These are phyloP conservation scores for Dreissena polymorpha DNA, from an alignment of 1,140 invertebrate species.

Conservation along the genomic window DNA sequence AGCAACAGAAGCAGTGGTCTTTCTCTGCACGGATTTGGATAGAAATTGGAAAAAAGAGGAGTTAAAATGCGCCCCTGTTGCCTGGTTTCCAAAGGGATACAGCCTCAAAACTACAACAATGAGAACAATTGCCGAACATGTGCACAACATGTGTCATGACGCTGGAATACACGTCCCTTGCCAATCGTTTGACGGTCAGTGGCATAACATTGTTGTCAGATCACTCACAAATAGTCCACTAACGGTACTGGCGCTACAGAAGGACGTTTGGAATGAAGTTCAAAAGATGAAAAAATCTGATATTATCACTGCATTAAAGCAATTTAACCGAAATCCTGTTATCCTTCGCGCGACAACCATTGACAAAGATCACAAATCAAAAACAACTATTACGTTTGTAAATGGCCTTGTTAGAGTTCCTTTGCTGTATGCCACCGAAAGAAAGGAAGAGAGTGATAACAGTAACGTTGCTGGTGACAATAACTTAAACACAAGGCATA, in stretches of 20 bases:
- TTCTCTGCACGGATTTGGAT: not conserved
- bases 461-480: not conserved
- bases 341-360: not conserved
- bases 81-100: constrained; percentile 25
- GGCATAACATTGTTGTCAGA: constrained; percentile 5
- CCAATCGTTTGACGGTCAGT: constrained; percentile 11
- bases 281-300: not conserved
- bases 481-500: not conserved
- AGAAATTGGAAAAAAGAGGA: constrained; percentile 26
- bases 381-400: not conserved
- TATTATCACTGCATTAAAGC: not conserved
- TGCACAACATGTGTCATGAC: not conserved
- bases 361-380: not conserved
- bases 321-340: not conserved
- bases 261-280: not conserved
- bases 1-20: constrained; percentile 6
- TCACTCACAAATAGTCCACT: not conserved
- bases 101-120: no score
- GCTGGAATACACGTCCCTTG: no score
- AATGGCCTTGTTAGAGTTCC: not conserved
- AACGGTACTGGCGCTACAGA: not conserved
- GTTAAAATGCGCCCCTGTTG: not conserved
- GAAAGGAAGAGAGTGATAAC: not conserved
- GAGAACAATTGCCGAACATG: not conserved
- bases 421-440: not conserved